These are phyloP conservation scores for Xestia c-nigrum DNA, from an alignment of 2,888 invertebrate species.

Conservation along the genomic window DNA sequence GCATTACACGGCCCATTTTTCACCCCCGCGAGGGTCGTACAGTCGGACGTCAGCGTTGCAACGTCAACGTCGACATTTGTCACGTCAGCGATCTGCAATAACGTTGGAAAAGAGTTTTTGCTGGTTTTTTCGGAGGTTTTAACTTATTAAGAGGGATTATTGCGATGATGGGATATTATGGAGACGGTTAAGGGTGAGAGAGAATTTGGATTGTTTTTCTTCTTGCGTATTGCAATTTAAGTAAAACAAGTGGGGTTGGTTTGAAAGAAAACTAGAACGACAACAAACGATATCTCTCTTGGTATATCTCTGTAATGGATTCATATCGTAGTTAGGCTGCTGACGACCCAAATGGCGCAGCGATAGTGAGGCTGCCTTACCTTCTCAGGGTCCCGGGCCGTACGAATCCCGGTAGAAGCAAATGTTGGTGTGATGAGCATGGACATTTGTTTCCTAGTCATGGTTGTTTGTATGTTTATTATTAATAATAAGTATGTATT, in stretches of 20 bases:
- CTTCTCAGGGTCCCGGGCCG: no score
- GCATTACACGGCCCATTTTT: conserved; percentile 75
- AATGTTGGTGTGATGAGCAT: no score
- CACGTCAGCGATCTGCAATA: conserved; percentile 69
- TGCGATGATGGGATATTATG: conserved; percentile 20
- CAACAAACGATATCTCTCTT: not conserved
- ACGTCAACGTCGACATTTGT: conserved; percentile 74
- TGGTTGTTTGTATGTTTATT: no score
- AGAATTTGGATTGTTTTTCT: not conserved
- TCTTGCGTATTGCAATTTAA: not conserved
- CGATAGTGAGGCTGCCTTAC: no score
- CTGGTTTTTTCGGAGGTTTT: conserved; percentile 24
- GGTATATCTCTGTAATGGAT: not conserved
- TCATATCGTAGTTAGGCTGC: no score
- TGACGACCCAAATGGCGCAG: no score
- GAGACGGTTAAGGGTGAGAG: not conserved
- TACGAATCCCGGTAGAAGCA: no score
- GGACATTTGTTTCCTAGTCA: no score
- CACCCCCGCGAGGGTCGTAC: conserved; percentile 66
- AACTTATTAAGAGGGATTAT: conserved; percentile 28
- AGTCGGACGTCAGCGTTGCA: conserved; percentile 64
- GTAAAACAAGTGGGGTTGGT: not conserved
- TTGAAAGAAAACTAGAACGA: not conserved
- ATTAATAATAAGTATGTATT: no score
- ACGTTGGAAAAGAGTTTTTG: conserved; percentile 46